phyloP scores from a whole-genome alignment of 2,888 invertebrate species.

The Drosophila percnosoma region DNA sequence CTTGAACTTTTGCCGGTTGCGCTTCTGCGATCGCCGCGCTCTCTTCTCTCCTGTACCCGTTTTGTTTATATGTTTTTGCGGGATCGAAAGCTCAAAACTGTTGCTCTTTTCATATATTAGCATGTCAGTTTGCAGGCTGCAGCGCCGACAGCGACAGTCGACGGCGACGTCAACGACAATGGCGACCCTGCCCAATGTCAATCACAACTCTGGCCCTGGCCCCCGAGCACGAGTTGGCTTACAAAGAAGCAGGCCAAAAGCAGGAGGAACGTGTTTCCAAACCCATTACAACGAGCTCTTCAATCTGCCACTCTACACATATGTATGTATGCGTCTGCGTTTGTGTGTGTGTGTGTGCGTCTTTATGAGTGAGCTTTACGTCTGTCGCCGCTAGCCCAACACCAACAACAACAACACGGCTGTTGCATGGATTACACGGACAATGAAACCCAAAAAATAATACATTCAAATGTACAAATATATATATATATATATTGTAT shows the following conservation, averaged over 20 bases:
- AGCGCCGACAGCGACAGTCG: conserved; percentile 8
- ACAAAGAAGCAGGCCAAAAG: conserved; percentile 72
- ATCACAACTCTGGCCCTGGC: conserved; percentile 62
- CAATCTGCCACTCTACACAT: conserved; percentile 17
- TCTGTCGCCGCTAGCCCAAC: conserved; percentile 24
- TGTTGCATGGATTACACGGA: conserved; percentile 53
- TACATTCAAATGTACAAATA: conserved; percentile 8
- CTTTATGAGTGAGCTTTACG: conserved; percentile 57
- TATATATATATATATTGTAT: not conserved
- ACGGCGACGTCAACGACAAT: conserved; percentile 27
- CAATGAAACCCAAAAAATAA: conserved; percentile 53
- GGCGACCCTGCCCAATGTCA: conserved; percentile 76
- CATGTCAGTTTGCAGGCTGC: conserved; percentile 55
- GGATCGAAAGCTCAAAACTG: conserved; percentile 33
- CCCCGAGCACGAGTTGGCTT: conserved; percentile 51
- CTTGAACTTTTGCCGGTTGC: conserved; percentile 75
- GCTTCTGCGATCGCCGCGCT: conserved; percentile 19
- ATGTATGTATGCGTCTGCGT: conserved; percentile 15
- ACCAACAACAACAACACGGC: conserved; percentile 9
- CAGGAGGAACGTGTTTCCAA: conserved; percentile 69
- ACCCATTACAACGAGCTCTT: conserved; percentile 65
- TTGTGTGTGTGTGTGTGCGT: conserved; percentile 4
- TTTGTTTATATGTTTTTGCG: conserved; percentile 42
- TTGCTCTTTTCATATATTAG: conserved; percentile 71
- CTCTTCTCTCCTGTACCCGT: not conserved